Percentiles rank a stretch among this genome's conserved stretches.
Conservation (phyloP, 2,113 vertebrate species). For the Cryptotis parvus region DNA sequence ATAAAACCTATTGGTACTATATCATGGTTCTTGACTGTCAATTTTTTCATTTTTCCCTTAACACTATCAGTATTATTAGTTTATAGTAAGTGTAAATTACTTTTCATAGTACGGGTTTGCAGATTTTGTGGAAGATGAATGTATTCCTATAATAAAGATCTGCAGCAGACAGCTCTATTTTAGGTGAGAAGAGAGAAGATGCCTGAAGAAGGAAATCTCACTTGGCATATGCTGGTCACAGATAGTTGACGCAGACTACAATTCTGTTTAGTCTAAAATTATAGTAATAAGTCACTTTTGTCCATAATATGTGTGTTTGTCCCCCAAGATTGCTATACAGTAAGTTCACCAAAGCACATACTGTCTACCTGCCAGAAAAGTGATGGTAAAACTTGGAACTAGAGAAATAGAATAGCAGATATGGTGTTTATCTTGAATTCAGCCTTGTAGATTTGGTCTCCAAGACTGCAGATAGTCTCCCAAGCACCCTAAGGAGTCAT, state of each 20-base stretch:
- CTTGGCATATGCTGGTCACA: neutral
- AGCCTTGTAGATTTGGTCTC: too few species aligned
- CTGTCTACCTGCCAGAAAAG: too few species aligned
- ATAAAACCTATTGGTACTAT: too few species aligned
- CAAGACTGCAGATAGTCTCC: too few species aligned
- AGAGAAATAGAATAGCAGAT: neutral
- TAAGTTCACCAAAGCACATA: too few species aligned
- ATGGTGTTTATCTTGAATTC: too few species aligned
- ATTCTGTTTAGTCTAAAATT: conserved; percentile 22
- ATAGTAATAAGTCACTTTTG: neutral
- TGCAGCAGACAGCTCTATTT: neutral
- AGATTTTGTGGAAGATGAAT: neutral
- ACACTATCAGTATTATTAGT: too few species aligned
- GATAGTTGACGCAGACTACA: neutral
- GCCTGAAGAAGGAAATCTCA: neutral
- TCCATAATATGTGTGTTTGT: neutral
- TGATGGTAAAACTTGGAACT: neutral
- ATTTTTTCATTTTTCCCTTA: too few species aligned
- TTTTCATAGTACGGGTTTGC: neutral
- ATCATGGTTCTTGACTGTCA: too few species aligned
- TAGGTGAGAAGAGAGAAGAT: neutral
- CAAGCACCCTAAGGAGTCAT: too few species aligned
- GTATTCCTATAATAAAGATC: neutral
- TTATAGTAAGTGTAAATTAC: too few species aligned
- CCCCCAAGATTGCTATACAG: neutral